Conservation (phyloP, 2,888 invertebrate species). For the Odontomyia ornata region DNA sequence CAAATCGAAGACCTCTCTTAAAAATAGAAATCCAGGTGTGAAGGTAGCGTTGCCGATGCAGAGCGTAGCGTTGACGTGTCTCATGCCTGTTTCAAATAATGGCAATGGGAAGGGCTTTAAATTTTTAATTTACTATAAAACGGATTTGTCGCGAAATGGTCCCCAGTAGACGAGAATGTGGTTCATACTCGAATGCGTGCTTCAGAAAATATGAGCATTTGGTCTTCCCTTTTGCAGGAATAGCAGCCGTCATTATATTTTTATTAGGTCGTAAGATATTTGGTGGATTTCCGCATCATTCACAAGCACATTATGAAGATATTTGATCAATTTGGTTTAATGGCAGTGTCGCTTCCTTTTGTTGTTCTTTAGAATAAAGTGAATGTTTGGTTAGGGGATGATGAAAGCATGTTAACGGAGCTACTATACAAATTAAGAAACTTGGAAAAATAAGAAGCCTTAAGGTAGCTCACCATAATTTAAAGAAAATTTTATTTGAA, state of each 20-base stretch:
- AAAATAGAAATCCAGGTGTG: conserved; percentile 36
- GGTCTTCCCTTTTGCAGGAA: not conserved
- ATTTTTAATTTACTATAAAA: conserved; percentile 43
- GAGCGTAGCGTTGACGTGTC: not conserved
- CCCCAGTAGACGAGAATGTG: not conserved
- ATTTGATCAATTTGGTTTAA: not conserved
- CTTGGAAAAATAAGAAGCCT: too few species aligned
- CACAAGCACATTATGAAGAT: not conserved
- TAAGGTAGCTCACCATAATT: too few species aligned
- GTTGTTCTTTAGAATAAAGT: too few species aligned
- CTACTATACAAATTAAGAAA: too few species aligned
- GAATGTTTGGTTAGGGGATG: too few species aligned
- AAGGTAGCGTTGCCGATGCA: conserved; percentile 9
- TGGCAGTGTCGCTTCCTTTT: too few species aligned
- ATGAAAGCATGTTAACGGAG: too few species aligned
- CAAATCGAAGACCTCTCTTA: conserved; percentile 17
- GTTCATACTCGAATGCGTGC: too few species aligned
- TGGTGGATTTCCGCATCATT: not conserved
- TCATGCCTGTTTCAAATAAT: not conserved
- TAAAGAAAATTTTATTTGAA: too few species aligned
- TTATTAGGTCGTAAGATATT: conserved; percentile 29
- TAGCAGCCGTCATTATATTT: conserved; percentile 7
- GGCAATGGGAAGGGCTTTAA: conserved; percentile 15
- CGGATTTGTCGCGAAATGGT: conserved; percentile 39
- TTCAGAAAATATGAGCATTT: not conserved